Base-by-base conservation (phyloP, 1,140 invertebrate species). In the Andrena cerasifolii region DNA sequence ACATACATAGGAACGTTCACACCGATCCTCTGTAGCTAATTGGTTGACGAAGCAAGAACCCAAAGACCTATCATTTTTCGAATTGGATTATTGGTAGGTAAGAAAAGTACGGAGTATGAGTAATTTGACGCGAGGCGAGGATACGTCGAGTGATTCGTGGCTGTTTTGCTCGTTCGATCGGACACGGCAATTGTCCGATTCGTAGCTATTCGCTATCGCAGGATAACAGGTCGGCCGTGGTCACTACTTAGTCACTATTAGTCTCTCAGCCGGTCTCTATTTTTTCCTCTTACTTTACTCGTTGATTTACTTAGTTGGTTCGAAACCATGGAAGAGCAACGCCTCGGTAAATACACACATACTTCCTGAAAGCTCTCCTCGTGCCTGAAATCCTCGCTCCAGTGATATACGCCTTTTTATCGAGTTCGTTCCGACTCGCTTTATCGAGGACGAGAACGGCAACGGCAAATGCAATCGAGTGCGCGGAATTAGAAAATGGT, bases 361-460 rank as follows among this genome's bases (percentile, higher is more conserved):
- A 61, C 47, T 72, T 31, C 63, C 71, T 68, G 45, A 67, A 66
- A 62, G 65, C 73, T 82, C 71, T 71, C 63, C 49, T 82, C 72
- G 58, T 67, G 63, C 72, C 68, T 76, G 51, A 72, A 79, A 73
- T 62, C 59, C 71, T 65, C 47, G 33, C 47, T 80, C 43, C 65
- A 83, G 62, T 65, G 66, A 26, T 74, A 66, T 70, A 53, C 78
- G 78, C 76, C 75, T 88, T 82, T 79, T 85, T 82, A 81, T 78
- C 40, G 63, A 63, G 73, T 63, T 79, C 79, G 77, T 85, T 70
- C 73, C 77, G 74, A 71, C 87, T 87, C 82, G 78, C 84, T 77
- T 85, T 71, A 85, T 86, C 83, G 78, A 81, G 79, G 82, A 75
- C 72, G 73, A 36, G 28, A 56, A 70, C 28, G 43, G 33, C 40